Percentiles rank a stretch among this genome's conserved stretches.
These are phyloP conservation scores for Lordiphosa collinella DNA, from an alignment of 1,140 invertebrate species.

Conservation along the genomic window DNA sequence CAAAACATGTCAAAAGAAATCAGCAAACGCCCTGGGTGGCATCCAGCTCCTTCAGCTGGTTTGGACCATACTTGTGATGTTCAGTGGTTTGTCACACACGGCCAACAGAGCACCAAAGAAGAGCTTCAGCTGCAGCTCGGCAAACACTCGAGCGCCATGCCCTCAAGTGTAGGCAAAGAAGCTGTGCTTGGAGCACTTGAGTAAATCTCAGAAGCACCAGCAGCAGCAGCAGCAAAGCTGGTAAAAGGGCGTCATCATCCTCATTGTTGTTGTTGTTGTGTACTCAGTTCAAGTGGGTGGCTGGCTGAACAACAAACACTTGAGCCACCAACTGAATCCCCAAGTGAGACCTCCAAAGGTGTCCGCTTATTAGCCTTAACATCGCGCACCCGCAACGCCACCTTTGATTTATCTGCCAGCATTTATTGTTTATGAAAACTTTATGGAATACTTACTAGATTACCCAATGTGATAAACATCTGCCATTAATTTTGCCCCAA, in stretches of 20 bases:
- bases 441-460: conserved; percentile 24
- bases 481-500: conserved; percentile 55
- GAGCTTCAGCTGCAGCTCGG: conserved; percentile 40
- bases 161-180: conserved; percentile 58
- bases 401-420: conserved; percentile 43
- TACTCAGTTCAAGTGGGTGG: conserved; percentile 59
- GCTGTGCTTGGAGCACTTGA: conserved; percentile 58
- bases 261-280: conserved; percentile 19
- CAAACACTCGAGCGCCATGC: conserved; percentile 53
- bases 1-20: conserved; percentile 75
- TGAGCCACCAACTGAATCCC: conserved; percentile 18
- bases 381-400: conserved; percentile 3
- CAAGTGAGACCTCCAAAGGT: conserved; percentile 67
- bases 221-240: conserved; percentile 40
- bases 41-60: conserved; percentile 4
- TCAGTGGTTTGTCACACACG: conserved; percentile 39
- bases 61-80: neutral
- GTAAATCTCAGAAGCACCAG: conserved; percentile 2
- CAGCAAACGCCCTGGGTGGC: conserved; percentile 58
- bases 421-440: conserved; percentile 51
- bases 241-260: conserved; percentile 57
- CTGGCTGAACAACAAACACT: conserved; percentile 65
- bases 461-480: conserved; percentile 48
- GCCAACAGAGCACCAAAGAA: conserved; percentile 13
- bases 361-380: conserved; percentile 62